These are phyloP conservation scores for Otolemur garnettii DNA, from an alignment of 2,113 vertebrate species.

Conservation along the genomic window DNA sequence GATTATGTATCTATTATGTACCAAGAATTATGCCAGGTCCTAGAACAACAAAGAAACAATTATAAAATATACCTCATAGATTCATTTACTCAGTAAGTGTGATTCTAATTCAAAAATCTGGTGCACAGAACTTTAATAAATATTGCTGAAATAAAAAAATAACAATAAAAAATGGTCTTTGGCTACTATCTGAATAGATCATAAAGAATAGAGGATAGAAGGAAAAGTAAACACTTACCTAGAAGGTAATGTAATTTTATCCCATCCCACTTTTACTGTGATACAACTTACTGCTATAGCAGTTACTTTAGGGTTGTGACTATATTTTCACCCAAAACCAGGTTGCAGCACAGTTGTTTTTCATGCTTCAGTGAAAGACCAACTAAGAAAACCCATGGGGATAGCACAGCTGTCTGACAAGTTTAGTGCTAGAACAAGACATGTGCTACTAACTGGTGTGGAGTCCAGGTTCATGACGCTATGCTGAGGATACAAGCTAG, in stretches of 20 bases:
- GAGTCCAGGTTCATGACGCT: background rate
- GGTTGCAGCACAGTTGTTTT: background rate
- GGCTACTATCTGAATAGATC: background rate
- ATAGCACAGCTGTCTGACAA: background rate
- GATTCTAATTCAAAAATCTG: background rate
- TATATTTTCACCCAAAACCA: background rate
- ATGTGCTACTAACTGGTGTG: too few species aligned
- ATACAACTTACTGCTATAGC: background rate
- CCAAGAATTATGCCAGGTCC: background rate
- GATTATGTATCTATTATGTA: background rate
- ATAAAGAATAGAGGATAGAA: background rate
- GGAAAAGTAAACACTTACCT: background rate
- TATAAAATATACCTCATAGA: background rate
- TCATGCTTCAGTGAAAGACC: background rate
- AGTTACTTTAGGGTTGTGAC: background rate
- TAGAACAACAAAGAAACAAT: background rate
- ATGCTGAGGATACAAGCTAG: background rate
- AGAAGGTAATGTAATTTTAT: background rate
- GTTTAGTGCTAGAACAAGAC: background rate
- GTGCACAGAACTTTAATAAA: background rate
- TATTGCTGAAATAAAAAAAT: constrained; percentile 6
- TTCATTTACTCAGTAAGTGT: constrained; percentile 1
- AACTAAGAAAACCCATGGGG: background rate
- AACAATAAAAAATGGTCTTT: background rate
- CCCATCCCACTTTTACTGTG: background rate